Percentiles rank a stretch among this genome's conserved stretches.
Evolutionary conservation across 1,140 invertebrate genomes (phyloP).

Genomic region (Drosophila bocki): DNA sequence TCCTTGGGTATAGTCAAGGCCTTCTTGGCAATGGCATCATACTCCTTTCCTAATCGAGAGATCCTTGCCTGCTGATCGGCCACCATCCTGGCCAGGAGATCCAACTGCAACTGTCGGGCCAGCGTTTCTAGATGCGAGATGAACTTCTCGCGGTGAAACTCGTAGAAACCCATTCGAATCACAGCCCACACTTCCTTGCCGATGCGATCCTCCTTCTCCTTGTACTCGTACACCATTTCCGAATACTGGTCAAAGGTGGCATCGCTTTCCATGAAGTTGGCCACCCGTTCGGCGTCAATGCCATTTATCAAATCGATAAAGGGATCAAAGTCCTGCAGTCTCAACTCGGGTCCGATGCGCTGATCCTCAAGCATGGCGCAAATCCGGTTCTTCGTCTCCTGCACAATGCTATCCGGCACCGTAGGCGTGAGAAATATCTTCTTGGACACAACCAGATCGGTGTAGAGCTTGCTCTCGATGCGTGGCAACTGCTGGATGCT

Average conservation of each 20-base stretch:
- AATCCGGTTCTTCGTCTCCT: constrained; percentile 87
- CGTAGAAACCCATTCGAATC: constrained; percentile 93
- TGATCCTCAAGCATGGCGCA: constrained; percentile 89
- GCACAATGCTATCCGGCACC: constrained; percentile 88
- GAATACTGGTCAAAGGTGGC: constrained; percentile 90
- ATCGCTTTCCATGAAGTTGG: constrained; percentile 89
- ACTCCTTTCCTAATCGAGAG: constrained; percentile 93
- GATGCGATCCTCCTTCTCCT: constrained; percentile 88
- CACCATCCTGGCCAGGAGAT: constrained; percentile 91
- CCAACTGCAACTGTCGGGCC: constrained; percentile 89
- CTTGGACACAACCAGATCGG: constrained; percentile 69
- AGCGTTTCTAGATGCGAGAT: constrained; percentile 89
- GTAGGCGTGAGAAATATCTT: constrained; percentile 87
- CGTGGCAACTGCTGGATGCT: constrained; percentile 89
- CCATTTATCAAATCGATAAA: constrained; percentile 93
- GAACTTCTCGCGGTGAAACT: constrained; percentile 93
- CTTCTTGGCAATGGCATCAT: constrained; percentile 92
- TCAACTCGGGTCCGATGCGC: constrained; percentile 88
- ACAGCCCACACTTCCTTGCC: constrained; percentile 88
- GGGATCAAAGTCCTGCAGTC: constrained; percentile 92
- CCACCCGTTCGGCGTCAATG: constrained; percentile 87
- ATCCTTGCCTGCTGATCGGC: constrained; percentile 90
- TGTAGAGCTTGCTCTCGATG: constrained; percentile 87
- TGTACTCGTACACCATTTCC: constrained; percentile 88
- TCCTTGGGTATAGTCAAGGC: constrained; percentile 92